These are phyloP conservation scores for Heterocephalus glaber DNA, from an alignment of 2,113 vertebrate genomes.

Conservation along the genomic window DNA sequence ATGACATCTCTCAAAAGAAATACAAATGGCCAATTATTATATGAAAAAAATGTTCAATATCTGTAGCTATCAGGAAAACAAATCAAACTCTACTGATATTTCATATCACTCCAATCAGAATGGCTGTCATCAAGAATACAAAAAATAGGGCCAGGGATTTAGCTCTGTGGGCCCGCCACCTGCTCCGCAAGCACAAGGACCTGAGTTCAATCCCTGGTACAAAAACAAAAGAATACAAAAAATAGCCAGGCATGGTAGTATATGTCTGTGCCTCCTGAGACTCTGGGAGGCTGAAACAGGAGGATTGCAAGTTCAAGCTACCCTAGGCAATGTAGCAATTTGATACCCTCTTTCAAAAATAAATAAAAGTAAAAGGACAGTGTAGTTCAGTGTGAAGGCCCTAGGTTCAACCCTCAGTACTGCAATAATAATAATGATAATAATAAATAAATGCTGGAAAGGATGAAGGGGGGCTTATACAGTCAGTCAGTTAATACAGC, in stretches of 20 bases:
- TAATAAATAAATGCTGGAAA: background rate
- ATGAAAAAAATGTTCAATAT: background rate
- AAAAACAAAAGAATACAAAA: no score
- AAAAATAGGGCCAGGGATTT: no score
- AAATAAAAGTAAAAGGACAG: background rate
- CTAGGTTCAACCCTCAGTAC: background rate
- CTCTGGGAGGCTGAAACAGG: background rate
- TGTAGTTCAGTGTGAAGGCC: background rate
- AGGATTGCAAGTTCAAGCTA: background rate
- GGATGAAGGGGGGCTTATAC: background rate
- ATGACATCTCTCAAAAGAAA: background rate
- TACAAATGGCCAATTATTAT: background rate
- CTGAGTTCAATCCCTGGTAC: no score
- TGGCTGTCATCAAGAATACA: background rate
- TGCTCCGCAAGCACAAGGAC: no score
- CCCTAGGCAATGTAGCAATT: background rate
- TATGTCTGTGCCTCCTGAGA: background rate
- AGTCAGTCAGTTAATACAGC: background rate
- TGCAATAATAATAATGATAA: no score
- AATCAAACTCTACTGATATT: background rate
- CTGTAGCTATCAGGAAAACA: background rate
- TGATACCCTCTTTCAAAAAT: background rate
- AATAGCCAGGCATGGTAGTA: background rate
- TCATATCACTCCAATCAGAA: background rate
- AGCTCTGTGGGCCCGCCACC: no score